A percentile compares a stretch with the other conserved stretches of the same genome.
phyloP scores from a whole-genome alignment of 2,113 vertebrate genomes.

The Takifugu bimaculatus region DNA sequence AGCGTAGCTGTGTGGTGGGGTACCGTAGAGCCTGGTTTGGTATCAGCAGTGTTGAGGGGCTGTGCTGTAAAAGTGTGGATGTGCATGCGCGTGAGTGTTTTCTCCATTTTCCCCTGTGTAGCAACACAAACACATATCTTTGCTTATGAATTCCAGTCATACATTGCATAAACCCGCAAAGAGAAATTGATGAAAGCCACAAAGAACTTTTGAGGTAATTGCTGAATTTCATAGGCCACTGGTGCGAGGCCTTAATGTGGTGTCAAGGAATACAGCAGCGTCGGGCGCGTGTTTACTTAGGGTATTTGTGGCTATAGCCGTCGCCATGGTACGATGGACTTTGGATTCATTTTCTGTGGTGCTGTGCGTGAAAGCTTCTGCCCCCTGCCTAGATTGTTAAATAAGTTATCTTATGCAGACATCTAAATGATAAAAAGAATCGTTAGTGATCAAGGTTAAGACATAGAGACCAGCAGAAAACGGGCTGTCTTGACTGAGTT shows the following conservation, averaged over 20 bases:
- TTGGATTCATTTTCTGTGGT: constrained; percentile 35
- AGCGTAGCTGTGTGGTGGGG: constrained; percentile 61
- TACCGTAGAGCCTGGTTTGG: constrained; percentile 60
- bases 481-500: constrained; percentile 41
- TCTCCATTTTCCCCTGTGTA: constrained; percentile 17
- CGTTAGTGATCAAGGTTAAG: constrained; percentile 35
- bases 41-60: constrained; percentile 54
- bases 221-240: constrained; percentile 66
- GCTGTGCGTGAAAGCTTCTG: constrained; percentile 21
- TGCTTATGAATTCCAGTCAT: constrained; percentile 53
- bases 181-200: constrained; percentile 56
- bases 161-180: constrained; percentile 37
- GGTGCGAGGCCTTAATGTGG: constrained; percentile 59
- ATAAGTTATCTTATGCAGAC: not conserved
- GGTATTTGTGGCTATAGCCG: constrained; percentile 47
- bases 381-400: not conserved
- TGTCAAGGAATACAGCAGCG: constrained; percentile 51
- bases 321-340: constrained; percentile 44
- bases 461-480: constrained; percentile 27
- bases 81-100: constrained; percentile 56
- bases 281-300: constrained; percentile 28
- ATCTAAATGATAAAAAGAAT: constrained; percentile 40
- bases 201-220: constrained; percentile 65
- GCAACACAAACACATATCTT: constrained; percentile 37
- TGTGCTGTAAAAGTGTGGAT: constrained; percentile 63